These are phyloP conservation scores for Lepilemur septentrionalis DNA, from an alignment of 2,797 vertebrate species.

Conservation along the genomic window DNA sequence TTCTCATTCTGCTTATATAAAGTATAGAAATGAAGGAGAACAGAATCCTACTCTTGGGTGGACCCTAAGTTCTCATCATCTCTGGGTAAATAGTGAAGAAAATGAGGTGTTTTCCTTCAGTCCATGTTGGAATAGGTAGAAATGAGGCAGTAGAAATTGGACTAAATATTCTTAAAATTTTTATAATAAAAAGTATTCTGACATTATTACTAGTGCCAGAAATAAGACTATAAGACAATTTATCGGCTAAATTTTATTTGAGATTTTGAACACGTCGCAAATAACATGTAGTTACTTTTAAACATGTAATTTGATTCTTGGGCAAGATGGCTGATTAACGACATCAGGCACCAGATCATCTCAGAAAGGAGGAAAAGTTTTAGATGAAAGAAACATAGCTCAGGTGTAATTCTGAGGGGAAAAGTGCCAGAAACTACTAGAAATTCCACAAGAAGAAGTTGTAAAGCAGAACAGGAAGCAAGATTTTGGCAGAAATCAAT, in stretches of 20 bases:
- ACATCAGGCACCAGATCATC: background rate
- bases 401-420: background rate
- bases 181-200: background rate
- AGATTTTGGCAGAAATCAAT: background rate
- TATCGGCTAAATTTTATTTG: slow-evolving; percentile 3
- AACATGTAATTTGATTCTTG: background rate
- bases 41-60: background rate
- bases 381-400: background rate
- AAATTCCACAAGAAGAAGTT: background rate
- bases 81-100: slow-evolving; percentile 83
- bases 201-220: background rate
- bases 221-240: background rate
- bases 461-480: background rate
- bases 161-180: background rate
- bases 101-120: slow-evolving; percentile 79
- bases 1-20: slow-evolving; percentile 70
- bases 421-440: background rate
- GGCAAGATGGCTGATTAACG: background rate
- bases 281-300: background rate
- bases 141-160: slow-evolving; percentile 81
- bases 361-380: background rate
- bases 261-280: slow-evolving; percentile 17
- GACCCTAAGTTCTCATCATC: slow-evolving; percentile 71
- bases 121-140: slow-evolving; percentile 83
- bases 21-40: background rate